Percentiles rank a stretch among this genome's conserved stretches.
phyloP scores from a whole-genome alignment of 2,113 vertebrate genomes.

The Meles meles region DNA sequence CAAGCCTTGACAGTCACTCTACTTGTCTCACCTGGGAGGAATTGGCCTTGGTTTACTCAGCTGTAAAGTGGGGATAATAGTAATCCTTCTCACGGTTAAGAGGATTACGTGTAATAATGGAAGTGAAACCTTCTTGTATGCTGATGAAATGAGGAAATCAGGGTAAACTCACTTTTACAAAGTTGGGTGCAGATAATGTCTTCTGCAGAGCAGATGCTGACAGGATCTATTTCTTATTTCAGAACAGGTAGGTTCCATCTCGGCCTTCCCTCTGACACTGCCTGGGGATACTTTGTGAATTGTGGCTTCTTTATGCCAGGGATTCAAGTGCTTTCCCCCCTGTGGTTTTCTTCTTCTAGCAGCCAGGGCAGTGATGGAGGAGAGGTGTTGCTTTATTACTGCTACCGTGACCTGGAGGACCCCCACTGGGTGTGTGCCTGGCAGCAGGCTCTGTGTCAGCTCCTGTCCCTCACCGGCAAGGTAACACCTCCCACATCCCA shows the following conservation, averaged over 20 bases:
- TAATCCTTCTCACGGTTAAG: not conserved
- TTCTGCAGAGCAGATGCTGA: not conserved
- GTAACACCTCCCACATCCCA: conserved; percentile 76
- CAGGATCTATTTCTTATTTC: not conserved
- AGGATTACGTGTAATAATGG: not conserved
- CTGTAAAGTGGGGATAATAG: not conserved
- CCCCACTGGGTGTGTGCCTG: conserved; percentile 89
- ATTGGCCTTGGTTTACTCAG: not conserved
- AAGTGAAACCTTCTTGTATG: not conserved
- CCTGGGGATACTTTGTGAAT: not conserved
- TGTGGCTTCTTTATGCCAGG: not conserved
- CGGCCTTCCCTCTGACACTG: not conserved
- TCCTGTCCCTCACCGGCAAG: conserved; percentile 93
- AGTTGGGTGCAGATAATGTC: not conserved
- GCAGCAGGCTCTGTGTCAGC: conserved; percentile 92
- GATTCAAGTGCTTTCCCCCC: not conserved
- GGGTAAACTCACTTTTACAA: not conserved
- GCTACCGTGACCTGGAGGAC: conserved; percentile 88
- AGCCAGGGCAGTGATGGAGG: conserved; percentile 82
- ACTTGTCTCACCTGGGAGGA: not conserved
- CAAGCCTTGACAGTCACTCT: not conserved
- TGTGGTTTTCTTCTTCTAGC: conserved; percentile 11
- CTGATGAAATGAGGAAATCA: not conserved
- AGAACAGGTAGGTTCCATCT: not conserved
- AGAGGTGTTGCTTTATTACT: conserved; percentile 94